phyloP scores from a whole-genome alignment of 2,888 invertebrate species.

The Aspidiotus destructor region DNA sequence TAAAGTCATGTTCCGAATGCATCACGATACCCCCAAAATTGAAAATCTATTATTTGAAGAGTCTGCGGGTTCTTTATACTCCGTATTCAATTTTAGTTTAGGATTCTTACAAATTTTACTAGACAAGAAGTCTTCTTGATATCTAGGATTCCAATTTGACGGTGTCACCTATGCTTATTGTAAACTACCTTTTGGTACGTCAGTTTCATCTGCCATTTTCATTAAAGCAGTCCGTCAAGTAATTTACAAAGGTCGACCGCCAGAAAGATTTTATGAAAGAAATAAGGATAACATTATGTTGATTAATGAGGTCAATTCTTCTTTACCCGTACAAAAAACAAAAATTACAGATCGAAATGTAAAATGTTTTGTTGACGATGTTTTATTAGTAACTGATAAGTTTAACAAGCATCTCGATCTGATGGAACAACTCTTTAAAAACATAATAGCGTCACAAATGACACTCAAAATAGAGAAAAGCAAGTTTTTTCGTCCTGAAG shows the following conservation, averaged over 20 bases:
- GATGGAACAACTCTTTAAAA: no score
- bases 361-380: no score
- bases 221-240: neutral
- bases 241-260: neutral
- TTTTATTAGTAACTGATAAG: no score
- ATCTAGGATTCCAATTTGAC: neutral
- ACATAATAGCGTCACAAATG: no score
- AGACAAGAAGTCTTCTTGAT: neutral
- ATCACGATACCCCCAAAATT: neutral
- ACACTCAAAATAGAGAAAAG: no score
- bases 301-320: no score
- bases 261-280: no score
- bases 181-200: neutral
- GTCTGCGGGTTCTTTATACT: neutral
- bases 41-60: neutral
- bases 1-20: neutral
- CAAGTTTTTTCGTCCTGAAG: no score
- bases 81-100: neutral
- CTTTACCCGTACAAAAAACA: no score
- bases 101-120: neutral
- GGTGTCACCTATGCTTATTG: neutral
- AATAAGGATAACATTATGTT: no score
- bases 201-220: neutral
- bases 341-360: no score
- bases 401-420: no score